These are phyloP conservation scores for Patella pellucida DNA, from an alignment of 2,888 invertebrate genomes.

Conservation along the genomic window DNA sequence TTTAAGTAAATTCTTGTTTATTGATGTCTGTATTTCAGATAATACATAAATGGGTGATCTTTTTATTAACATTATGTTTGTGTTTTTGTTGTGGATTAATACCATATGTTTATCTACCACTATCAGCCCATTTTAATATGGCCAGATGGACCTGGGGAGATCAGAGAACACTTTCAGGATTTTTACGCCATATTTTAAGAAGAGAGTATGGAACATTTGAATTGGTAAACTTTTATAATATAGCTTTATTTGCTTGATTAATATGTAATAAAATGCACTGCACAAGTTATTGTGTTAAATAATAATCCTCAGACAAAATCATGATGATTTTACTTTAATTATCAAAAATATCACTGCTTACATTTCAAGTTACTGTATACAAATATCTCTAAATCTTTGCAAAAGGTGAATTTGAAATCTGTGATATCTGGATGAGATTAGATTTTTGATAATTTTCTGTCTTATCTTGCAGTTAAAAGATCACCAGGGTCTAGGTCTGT, in stretches of 20 bases:
- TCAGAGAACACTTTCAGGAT: conserved; percentile 59
- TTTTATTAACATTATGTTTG: conserved; percentile 29
- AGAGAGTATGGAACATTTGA: conserved; percentile 67
- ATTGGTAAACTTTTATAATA: conserved; percentile 43
- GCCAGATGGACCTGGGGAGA: conserved; percentile 70
- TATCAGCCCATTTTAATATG: conserved; percentile 50
- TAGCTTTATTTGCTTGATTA: background rate
- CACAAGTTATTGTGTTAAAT: background rate
- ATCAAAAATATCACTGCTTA: background rate
- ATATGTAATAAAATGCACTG: too few species aligned
- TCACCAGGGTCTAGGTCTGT: conserved; percentile 45
- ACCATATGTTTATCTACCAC: conserved; percentile 65
- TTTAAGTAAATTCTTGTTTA: too few species aligned
- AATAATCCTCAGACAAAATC: background rate
- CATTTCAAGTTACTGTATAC: background rate
- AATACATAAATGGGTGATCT: background rate
- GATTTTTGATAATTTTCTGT: background rate
- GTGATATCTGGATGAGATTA: too few species aligned
- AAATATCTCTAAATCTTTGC: too few species aligned
- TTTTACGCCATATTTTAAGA: conserved; percentile 63
- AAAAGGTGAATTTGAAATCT: too few species aligned
- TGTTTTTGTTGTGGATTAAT: conserved; percentile 52
- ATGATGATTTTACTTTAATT: background rate
- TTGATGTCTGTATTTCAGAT: too few species aligned
- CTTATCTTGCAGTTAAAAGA: conserved; percentile 48